Percentiles rank a stretch among this genome's conserved stretches.
These are phyloP conservation scores for Eleutherodactylus coqui DNA, from an alignment of 2,797 vertebrate species.

Conservation along the genomic window DNA sequence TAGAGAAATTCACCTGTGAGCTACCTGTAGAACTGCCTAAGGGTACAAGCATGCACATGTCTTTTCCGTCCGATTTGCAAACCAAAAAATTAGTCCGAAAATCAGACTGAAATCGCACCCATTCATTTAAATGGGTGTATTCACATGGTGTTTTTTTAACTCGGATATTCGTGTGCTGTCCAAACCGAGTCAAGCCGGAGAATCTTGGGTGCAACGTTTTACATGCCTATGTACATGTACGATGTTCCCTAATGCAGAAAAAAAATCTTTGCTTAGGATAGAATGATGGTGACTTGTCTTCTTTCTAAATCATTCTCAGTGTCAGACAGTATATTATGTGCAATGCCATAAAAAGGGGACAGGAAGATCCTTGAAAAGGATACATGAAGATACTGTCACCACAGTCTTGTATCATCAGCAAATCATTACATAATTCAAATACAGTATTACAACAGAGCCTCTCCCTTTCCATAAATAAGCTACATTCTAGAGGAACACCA, in stretches of 20 bases:
- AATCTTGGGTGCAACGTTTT: too few species aligned
- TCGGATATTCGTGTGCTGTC: too few species aligned
- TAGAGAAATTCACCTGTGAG: background rate
- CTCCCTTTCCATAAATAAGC: constrained; percentile 34
- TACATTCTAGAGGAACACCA: background rate
- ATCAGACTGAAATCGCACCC: too few species aligned
- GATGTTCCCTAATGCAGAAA: background rate
- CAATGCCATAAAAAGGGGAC: background rate
- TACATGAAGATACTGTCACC: constrained; percentile 7
- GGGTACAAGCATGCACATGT: too few species aligned
- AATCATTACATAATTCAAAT: constrained; percentile 47
- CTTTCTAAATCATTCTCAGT: background rate
- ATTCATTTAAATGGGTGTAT: too few species aligned
- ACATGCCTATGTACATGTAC: too few species aligned
- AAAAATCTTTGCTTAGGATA: background rate
- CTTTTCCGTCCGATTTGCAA: too few species aligned
- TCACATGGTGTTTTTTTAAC: too few species aligned
- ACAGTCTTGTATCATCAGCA: constrained; percentile 19
- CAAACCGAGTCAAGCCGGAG: too few species aligned
- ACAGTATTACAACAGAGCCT: constrained; percentile 29
- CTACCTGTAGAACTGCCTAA: background rate
- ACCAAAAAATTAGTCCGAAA: too few species aligned
- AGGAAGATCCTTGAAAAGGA: constrained; percentile 8
- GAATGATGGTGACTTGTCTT: background rate
- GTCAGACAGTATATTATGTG: background rate